Percentiles rank a stretch among this genome's conserved stretches.
Evolutionary conservation across 2,888 invertebrate genomes (phyloP).

Genomic region (Cosmorhoe ocellata): DNA sequence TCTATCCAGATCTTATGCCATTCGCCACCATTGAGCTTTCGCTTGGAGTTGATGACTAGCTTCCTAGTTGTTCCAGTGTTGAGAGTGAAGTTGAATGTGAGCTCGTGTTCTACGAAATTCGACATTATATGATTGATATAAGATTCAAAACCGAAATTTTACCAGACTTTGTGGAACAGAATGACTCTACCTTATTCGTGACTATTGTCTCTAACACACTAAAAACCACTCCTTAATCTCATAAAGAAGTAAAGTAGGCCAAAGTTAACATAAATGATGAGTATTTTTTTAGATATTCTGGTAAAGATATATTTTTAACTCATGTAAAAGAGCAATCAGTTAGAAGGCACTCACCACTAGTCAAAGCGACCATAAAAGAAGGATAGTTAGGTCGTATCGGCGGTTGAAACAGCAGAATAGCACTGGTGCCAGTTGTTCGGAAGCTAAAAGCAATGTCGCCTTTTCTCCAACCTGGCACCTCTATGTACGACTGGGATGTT

Average conservation of each 20-base stretch:
- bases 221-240: too few species aligned
- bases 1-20: conserved; percentile 99
- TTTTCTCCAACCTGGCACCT: conserved; percentile 96
- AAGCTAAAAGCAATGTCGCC: conserved; percentile 97
- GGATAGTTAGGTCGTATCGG: conserved; percentile 94
- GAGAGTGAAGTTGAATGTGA: conserved; percentile 94
- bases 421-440: conserved; percentile 94
- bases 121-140: too few species aligned
- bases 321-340: not conserved
- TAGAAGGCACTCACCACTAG: conserved; percentile 83
- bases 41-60: conserved; percentile 90
- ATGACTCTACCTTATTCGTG: too few species aligned
- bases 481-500: conserved; percentile 94
- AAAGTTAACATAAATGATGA: too few species aligned
- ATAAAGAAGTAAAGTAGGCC: too few species aligned
- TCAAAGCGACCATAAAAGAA: conserved; percentile 95
- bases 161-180: too few species aligned
- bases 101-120: conserved; percentile 86
- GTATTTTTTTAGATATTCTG: too few species aligned
- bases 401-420: conserved; percentile 94
- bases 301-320: too few species aligned
- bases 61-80: conserved; percentile 92
- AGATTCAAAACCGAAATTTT: too few species aligned
- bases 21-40: conserved; percentile 94
- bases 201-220: too few species aligned